A percentile compares a stretch with the other conserved stretches of the same genome.
Conservation (phyloP, 1,140 invertebrate genomes). For the Cydia strobilella region DNA sequence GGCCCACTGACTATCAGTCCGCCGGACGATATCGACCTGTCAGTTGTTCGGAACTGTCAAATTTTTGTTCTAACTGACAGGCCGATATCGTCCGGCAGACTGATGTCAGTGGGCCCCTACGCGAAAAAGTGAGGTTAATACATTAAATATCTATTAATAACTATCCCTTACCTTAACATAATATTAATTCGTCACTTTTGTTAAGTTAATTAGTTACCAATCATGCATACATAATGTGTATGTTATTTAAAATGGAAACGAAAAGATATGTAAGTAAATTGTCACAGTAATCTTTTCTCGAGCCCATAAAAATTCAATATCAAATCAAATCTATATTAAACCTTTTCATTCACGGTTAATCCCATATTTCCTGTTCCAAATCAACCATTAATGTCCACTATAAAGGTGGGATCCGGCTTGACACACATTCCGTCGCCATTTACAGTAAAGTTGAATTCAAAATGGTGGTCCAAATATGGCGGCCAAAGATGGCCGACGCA, state of each 20-base stretch:
- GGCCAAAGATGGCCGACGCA: constrained; percentile 28
- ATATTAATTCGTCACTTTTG: too few relatives aligned
- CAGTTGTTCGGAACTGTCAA: too few relatives aligned
- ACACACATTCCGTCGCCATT: constrained; percentile 22
- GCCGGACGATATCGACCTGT: too few relatives aligned
- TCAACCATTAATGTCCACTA: background rate
- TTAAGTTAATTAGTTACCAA: too few relatives aligned
- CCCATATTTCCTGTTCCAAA: background rate
- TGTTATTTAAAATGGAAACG: background rate
- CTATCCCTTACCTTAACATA: too few relatives aligned
- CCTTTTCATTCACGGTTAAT: background rate
- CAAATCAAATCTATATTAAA: constrained; percentile 23
- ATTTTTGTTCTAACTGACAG: too few relatives aligned
- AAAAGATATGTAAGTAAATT: background rate
- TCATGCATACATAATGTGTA: too few relatives aligned
- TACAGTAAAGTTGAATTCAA: background rate
- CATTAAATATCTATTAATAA: too few relatives aligned
- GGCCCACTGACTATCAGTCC: too few relatives aligned
- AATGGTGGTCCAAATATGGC: constrained; percentile 27
- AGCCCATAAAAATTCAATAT: background rate
- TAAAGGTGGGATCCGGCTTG: constrained; percentile 20
- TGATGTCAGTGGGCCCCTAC: too few relatives aligned
- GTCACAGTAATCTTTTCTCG: background rate
- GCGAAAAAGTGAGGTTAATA: too few relatives aligned
- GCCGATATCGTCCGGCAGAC: too few relatives aligned